phyloP scores from a whole-genome alignment of 2,888 invertebrate genomes.

The Sinodicranocentrus sp. region DNA sequence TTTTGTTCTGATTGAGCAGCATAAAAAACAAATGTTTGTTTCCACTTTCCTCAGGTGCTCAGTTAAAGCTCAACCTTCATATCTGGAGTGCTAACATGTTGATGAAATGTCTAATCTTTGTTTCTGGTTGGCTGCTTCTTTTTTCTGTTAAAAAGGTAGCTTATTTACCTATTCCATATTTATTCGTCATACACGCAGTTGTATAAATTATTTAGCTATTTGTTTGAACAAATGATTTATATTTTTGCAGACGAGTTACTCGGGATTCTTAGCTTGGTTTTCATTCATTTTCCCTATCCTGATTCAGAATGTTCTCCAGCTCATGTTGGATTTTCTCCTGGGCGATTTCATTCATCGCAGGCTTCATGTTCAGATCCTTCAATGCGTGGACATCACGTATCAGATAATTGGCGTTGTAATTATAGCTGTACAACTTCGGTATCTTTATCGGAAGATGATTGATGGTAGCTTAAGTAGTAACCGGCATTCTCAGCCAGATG shows the following conservation, averaged over 20 bases:
- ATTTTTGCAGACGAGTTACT: slow-evolving; percentile 6
- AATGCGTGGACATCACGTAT: slow-evolving; percentile 21
- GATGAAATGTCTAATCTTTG: too few relatives aligned
- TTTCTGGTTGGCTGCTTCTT: too few relatives aligned
- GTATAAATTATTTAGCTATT: neutral
- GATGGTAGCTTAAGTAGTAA: neutral
- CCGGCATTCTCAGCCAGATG: neutral
- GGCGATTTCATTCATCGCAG: slow-evolving; percentile 23
- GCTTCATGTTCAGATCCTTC: slow-evolving; percentile 29
- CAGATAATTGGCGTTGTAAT: slow-evolving; percentile 16
- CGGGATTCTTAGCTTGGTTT: slow-evolving; percentile 35
- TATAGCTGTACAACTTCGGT: neutral
- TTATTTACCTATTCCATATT: too few relatives aligned
- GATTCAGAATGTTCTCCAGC: slow-evolving; percentile 13
- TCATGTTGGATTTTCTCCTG: slow-evolving; percentile 30
- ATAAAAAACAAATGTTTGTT: too few relatives aligned
- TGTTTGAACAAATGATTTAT: neutral
- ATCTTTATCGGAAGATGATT: neutral
- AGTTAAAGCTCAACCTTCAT: too few relatives aligned
- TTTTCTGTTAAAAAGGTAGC: too few relatives aligned
- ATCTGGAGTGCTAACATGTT: too few relatives aligned
- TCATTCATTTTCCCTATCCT: slow-evolving; percentile 13
- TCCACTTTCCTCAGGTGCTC: too few relatives aligned
- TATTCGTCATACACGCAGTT: too few relatives aligned
- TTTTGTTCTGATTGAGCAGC: too few relatives aligned